Percentiles rank a stretch among this genome's conserved stretches.
These are phyloP conservation scores for Pinctada fucata DNA, from an alignment of 2,888 invertebrate species.

Conservation along the genomic window DNA sequence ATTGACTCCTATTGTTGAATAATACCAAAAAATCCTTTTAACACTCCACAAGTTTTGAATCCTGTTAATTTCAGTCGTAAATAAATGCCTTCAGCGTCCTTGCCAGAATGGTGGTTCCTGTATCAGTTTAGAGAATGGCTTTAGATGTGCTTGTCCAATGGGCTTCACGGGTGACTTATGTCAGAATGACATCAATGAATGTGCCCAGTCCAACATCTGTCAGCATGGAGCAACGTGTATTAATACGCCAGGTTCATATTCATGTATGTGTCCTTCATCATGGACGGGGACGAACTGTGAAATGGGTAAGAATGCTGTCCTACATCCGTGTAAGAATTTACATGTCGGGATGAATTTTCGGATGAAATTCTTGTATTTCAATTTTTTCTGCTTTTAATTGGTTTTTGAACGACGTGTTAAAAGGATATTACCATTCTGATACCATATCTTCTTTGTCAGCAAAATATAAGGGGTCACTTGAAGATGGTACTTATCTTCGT, in stretches of 20 bases:
- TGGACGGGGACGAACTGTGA: constrained; percentile 52
- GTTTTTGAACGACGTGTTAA: no score
- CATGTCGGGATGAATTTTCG: no score
- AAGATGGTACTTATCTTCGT: no score
- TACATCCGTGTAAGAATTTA: no score
- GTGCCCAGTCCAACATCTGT: constrained; percentile 64
- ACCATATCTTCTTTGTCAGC: no score
- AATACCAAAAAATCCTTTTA: no score
- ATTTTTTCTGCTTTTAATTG: no score
- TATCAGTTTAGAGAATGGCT: constrained; percentile 35
- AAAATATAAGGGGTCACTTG: no score
- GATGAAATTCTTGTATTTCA: no score
- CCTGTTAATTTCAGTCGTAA: constrained; percentile 40
- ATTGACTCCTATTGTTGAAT: no score
- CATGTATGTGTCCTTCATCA: constrained; percentile 49
- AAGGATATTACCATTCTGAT: no score
- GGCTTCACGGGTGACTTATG: constrained; percentile 48
- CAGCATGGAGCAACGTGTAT: constrained; percentile 79
- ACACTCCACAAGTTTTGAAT: no score
- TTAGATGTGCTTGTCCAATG: constrained; percentile 45
- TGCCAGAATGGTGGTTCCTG: constrained; percentile 50
- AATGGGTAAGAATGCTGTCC: constrained; percentile 37
- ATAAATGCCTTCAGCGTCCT: constrained; percentile 49
- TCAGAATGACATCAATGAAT: constrained; percentile 48
- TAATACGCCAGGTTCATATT: constrained; percentile 53